Base-by-base conservation (phyloP, 2,797 vertebrate species). In the Lepus townsendii region DNA sequence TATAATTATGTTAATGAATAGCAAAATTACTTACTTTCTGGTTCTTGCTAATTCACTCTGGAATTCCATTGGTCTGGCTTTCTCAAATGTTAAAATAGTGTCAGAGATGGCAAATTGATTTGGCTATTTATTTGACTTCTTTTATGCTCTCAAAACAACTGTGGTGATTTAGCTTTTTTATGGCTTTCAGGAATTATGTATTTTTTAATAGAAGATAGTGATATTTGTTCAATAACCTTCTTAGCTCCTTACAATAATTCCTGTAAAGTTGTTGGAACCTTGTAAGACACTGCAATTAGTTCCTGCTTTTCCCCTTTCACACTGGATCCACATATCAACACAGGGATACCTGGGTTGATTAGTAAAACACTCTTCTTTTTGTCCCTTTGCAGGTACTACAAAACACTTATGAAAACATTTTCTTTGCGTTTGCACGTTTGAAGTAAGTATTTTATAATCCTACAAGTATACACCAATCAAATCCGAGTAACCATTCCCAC, bases 11-110 rank as follows among this genome's bases (percentile, higher is more conserved):
- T 30, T 32, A 52, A 84, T 80, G 16, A 69, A 26, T 47, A 89
- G 32, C 11, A 93, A 65, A 78, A n/a, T 42, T 83, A 95, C 87
- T 95, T 94, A 93, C 82, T 77, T 85, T 22, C n/a, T 83, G 26
- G 7, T 68, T 92, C 66, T 73, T 83, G 57, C 47, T 90, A 84
- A 76, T 42, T 75, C 63, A 82, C 26, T 87, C 12, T 93, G 30
- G 82, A 87, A 95, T 47, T 68, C 54, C 76, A 80, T 72, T 26
- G 3, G 42, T 71, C 8, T 69, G 52, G 50, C 13, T 63, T 68
- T 54, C 10, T 77, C 47, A 95, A 57, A 82, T 68, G 73, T 22
- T 82, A 69, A 30, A 8, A 9, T 20, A 50, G 84, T 85, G 82
- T 93, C 50, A 75, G 3, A 88, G 3, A 3, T 75, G 11, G 22